Evolutionary conservation across 2,888 invertebrate species (phyloP), one percentile per base, ranked within the genome.

Genomic region (Acanthoscelides obtectus): DNA sequence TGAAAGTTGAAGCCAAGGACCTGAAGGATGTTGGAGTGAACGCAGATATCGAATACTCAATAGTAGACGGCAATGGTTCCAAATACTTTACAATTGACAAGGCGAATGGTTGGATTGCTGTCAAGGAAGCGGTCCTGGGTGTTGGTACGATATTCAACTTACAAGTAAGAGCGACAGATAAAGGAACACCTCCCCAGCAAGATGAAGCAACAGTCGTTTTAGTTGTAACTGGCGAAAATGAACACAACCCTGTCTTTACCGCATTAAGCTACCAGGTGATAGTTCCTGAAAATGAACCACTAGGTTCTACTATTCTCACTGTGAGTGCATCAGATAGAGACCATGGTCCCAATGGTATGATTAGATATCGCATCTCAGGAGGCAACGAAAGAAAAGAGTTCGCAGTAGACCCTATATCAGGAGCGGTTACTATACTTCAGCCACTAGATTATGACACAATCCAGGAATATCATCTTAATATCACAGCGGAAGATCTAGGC

Each of bases 211-310:
- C 87, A 0, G 89, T 96, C 0, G 90, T 88, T 0, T 88, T 97
- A 75, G 90, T 95, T 3, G 91, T 96, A 0, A 95, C 97, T 0
- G 96, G 94, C 1, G 94, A 95, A 82, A 98, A 98, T 84, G 86
- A 88, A 65, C 89, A 91, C 81, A 88, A 90, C 0, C 98, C 98
- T 0, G 90, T 90, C 70, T 98, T 97, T 82, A 93, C 92, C 4
- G 94, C 93, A 0, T 86, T 92, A 0, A 93, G 93, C 79, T 96
- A 96, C 83, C 94, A 96, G 87, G 96, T 95, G 0, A 93, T 95
- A 74, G 94, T 98, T 0, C 94, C 95, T 0, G 97, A 98, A 88
- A 96, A 96, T 84, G 95, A 95, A 82, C 93, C 94, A 0, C 86
- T 95, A 0, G 95, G 95, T 0, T 93, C 95, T 0, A 92, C 93